Percentiles rank a stretch among this genome's conserved stretches.
phyloP scores from a whole-genome alignment of 1,140 invertebrate genomes.

The Drosophila pandora region DNA sequence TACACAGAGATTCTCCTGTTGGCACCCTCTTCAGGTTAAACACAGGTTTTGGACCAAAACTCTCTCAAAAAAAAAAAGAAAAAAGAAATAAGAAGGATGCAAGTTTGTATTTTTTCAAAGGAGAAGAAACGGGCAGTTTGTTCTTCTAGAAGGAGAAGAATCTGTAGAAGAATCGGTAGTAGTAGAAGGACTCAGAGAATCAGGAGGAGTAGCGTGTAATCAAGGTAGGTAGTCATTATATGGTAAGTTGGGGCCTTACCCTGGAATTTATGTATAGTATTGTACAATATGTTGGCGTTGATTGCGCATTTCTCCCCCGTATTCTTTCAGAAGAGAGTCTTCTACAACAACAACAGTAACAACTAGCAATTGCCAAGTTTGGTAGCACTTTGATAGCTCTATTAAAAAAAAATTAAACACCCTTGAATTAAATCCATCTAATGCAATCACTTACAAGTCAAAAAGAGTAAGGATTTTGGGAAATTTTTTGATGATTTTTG shows the following conservation, averaged over 20 bases:
- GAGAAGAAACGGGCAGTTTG: too few species aligned
- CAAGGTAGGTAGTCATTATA: constrained; percentile 81
- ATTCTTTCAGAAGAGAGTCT: neutral
- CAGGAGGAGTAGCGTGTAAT: constrained; percentile 63
- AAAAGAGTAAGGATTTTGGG: neutral
- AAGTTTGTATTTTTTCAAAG: neutral
- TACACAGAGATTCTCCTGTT: constrained; percentile 37
- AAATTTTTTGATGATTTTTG: too few species aligned
- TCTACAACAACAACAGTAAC: neutral
- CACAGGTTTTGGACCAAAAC: constrained; percentile 61
- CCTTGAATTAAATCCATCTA: constrained; percentile 37
- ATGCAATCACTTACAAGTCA: constrained; percentile 24
- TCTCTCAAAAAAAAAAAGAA: constrained; percentile 24
- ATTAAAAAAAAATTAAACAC: constrained; percentile 28
- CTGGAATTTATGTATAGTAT: constrained; percentile 66
- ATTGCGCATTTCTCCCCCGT: constrained; percentile 31
- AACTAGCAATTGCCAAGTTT: neutral
- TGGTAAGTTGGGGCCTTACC: constrained; percentile 65
- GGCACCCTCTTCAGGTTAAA: constrained; percentile 77
- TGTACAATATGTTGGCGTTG: constrained; percentile 58
- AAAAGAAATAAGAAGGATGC: constrained; percentile 41
- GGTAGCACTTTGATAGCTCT: constrained; percentile 62
- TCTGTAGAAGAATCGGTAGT: constrained; percentile 1
- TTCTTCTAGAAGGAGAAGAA: neutral
- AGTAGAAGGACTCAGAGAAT: constrained; percentile 4